Base-by-base conservation (phyloP, 2,888 invertebrate species). In the Epinotia brunnichana region DNA sequence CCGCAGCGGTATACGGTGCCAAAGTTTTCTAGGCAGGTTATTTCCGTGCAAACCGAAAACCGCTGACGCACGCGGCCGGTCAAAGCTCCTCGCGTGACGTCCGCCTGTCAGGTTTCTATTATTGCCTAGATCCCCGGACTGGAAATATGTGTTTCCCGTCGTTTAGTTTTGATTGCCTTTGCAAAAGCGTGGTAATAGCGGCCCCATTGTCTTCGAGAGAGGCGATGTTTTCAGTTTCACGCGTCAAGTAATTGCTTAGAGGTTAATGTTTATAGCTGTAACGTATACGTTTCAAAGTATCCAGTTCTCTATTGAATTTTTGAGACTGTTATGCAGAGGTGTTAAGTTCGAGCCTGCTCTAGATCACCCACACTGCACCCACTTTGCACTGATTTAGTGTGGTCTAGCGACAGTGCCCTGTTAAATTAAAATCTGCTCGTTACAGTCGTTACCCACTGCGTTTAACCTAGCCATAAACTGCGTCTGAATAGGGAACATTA, bases 1-100 rank as follows among this genome's bases (percentile, higher is more conserved):
- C 90, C 87, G 89, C 88, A 79, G 85, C 83, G 90, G 84, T 79
- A 79, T 80, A 76, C 82, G 83, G 74, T 90, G 90, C 90, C 90
- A 90, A 90, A 84, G 84, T 83, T 85, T 85, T 84, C 82, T 83
- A 84, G 83, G 80, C 79, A 82, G 76, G 80, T 85, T 90, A 90
- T 90, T 90, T 90, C 83, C 81, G 88, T 83, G 79, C 80, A 74
- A 78, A 78, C 77, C 76, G 77, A 81, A 85, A 82, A 81, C 74
- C 77, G 80, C 81, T 84, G 83, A 85, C 86, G 85, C 81, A 82
- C 81, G 76, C 80, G 79, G 54, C 75, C 85, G 87, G 87, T 87
- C 87, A 86, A 86, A 87, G 87, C 86, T 81, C 87, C 80, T 69
- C 74, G 67, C 70, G 78, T 81, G 79, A 79, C 78, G 81, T 76